Evolutionary conservation across 2,888 invertebrate species (phyloP), one percentile per base, ranked within the genome.

Genomic region (Drosophila nr. medialis): DNA sequence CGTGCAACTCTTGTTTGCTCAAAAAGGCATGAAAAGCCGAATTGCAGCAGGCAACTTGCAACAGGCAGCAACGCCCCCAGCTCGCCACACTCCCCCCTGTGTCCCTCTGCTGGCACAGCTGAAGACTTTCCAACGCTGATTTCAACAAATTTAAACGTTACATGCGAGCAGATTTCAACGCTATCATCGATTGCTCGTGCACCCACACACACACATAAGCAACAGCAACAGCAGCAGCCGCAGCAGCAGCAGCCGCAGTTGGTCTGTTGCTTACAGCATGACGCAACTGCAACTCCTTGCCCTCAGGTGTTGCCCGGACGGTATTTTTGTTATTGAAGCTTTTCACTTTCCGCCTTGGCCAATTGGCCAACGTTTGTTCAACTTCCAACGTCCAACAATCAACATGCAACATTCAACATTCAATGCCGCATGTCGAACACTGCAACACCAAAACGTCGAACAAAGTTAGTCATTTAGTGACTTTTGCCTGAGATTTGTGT

Each of bases 1-100:
- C 91, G 91, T 91, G 91, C 91, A 91, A 83, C 75, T 88, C 90
- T 88, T 80, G 86, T 90, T 88, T 77, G 81, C 89, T 85, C 77
- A 71, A 75, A 81, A 85, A 74, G 85, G 79, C 86, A 77, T 80
- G 81, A 88, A 85, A 89, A 78, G 59, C 61, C 58, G 61, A 65
- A 64, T 34, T 53, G 45, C 54, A 72, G 50, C 64, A 49, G 32
- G 48, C 64, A 63, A 29, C 53, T 65, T 18, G 42, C 65, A 45
- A 64, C 42, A 45, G 42, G 53, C 74, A 30, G 48, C 72, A 24
- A 64, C 59, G 34, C 48, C 71, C 51, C 63, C 40, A 27, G 40
- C 18, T 38, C 48, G 3, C 11, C 58, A 34, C 8, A n/a, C 21
- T 5, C 13, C 51, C n/a, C 48, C 45, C 48, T 27, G 2, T 45